Evolutionary conservation across 2,113 vertebrate species (phyloP).

Genomic region (Albula glossodonta): DNA sequence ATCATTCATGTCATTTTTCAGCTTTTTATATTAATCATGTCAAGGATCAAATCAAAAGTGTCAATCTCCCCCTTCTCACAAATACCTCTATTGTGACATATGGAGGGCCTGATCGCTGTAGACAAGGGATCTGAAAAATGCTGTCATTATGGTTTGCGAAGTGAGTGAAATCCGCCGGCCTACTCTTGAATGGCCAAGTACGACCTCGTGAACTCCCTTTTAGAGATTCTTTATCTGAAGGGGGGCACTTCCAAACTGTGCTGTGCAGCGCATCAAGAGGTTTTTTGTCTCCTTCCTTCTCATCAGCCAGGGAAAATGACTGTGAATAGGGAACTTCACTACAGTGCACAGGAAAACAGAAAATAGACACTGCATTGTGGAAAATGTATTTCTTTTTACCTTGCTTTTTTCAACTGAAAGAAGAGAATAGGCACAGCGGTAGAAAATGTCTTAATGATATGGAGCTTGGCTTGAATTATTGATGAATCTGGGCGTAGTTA

Average conservation of each 20-base stretch:
- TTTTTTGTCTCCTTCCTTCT: not conserved
- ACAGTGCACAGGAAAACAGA: not conserved
- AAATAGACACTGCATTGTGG: no score
- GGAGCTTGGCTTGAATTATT: not conserved
- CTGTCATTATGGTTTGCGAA: not conserved
- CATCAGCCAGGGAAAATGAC: not conserved
- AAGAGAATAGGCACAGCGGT: not conserved
- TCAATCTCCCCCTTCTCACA: not conserved
- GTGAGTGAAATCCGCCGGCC: not conserved
- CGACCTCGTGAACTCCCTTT: not conserved
- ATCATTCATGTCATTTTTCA: not conserved
- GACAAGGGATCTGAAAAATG: not conserved
- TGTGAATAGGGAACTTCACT: not conserved
- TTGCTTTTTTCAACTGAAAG: not conserved
- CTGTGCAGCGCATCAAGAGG: not conserved
- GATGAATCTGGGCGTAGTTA: not conserved
- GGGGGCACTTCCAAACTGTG: no score
- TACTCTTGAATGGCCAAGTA: not conserved
- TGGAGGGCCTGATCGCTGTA: no score
- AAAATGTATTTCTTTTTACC: not conserved
- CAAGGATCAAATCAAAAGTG: not conserved
- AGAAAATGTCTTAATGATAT: not conserved
- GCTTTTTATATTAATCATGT: not conserved
- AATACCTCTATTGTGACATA: not conserved
- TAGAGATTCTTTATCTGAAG: not conserved